These are phyloP conservation scores for Ormyrus thymus DNA, from an alignment of 2,888 invertebrate species.

Conservation along the genomic window DNA sequence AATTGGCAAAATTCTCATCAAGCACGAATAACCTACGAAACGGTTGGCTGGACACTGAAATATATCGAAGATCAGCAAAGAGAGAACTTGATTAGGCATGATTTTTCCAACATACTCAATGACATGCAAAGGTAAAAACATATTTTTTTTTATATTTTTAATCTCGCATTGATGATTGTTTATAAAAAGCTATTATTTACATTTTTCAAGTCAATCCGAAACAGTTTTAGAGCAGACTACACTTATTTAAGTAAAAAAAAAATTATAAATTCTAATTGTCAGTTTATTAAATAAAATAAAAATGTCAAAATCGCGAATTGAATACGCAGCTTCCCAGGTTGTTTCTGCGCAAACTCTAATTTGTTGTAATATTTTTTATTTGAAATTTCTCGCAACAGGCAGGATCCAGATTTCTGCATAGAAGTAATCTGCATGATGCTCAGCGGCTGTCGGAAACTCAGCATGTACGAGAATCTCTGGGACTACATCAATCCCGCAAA, in stretches of 20 bases:
- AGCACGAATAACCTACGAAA: slow-evolving; percentile 7
- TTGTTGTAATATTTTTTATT: no score
- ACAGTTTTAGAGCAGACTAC: no score
- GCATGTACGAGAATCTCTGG: background rate
- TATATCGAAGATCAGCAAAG: slow-evolving; percentile 17
- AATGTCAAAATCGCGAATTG: no score
- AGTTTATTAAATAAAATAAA: no score
- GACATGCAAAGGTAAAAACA: slow-evolving; percentile 38
- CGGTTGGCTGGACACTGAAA: slow-evolving; percentile 37
- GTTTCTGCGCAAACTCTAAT: no score
- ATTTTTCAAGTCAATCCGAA: background rate
- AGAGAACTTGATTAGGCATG: background rate
- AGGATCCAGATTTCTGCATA: no score
- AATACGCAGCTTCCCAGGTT: no score
- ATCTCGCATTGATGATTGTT: background rate
- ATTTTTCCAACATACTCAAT: slow-evolving; percentile 14
- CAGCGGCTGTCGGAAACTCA: no score
- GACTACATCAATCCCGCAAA: slow-evolving; percentile 10
- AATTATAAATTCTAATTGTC: no score
- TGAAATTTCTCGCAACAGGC: no score
- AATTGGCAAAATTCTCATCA: slow-evolving; percentile 21
- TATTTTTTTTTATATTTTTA: background rate
- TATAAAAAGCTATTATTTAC: background rate
- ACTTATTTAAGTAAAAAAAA: no score
- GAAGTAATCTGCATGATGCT: no score